A percentile compares a stretch with the other conserved stretches of the same genome.
These are phyloP conservation scores for Stratiomys singularior DNA, from an alignment of 2,888 invertebrate genomes.

Conservation along the genomic window DNA sequence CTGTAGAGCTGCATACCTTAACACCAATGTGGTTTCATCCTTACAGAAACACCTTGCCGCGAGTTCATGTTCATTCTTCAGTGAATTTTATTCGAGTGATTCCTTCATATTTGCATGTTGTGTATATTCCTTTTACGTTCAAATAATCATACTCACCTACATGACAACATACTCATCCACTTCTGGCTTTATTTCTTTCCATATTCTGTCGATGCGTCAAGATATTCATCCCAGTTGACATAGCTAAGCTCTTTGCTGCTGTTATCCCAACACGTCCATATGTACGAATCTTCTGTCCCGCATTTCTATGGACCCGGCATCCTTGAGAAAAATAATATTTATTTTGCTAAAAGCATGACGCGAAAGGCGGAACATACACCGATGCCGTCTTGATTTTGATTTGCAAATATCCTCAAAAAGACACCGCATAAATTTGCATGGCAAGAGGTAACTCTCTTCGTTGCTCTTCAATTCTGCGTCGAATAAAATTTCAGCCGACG, in stretches of 20 bases:
- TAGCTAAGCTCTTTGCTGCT: not conserved
- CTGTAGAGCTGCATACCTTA: too few relatives aligned
- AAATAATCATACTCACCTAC: too few relatives aligned
- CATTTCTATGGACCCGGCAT: not conserved
- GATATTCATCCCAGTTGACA: slow-evolving; percentile 7
- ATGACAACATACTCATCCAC: not conserved
- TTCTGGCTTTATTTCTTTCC: not conserved
- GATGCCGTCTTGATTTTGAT: slow-evolving; percentile 19
- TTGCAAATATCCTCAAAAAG: slow-evolving; percentile 24
- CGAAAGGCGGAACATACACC: not conserved
- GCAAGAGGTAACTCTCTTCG: not conserved
- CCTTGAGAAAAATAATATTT: slow-evolving; percentile 28
- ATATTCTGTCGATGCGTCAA: slow-evolving; percentile 6
- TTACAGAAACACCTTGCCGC: too few relatives aligned
- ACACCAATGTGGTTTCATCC: too few relatives aligned
- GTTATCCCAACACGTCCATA: too few relatives aligned
- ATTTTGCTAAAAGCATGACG: slow-evolving; percentile 12
- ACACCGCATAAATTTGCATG: slow-evolving; percentile 30
- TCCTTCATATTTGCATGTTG: not conserved
- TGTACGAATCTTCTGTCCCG: not conserved
- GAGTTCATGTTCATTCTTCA: not conserved
- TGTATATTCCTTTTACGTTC: too few relatives aligned
- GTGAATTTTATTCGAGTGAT: slow-evolving; percentile 7
- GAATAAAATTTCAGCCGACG: too few relatives aligned
- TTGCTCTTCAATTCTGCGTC: too few relatives aligned